A percentile compares a stretch with the other conserved stretches of the same genome.
These are phyloP conservation scores for Typhlomys cinereus DNA, from an alignment of 2,113 vertebrate species.

Conservation along the genomic window DNA sequence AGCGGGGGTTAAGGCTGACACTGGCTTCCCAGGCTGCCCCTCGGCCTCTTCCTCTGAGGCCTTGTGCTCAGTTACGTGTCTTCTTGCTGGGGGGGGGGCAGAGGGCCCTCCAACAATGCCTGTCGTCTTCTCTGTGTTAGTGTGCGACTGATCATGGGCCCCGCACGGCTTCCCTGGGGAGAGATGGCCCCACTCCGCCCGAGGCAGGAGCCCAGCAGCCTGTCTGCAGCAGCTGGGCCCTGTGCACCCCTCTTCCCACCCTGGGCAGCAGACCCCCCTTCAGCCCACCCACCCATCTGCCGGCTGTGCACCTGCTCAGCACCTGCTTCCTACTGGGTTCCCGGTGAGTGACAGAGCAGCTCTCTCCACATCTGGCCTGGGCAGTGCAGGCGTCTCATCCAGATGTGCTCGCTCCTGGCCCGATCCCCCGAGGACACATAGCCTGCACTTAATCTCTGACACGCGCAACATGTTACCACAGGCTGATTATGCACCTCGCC, in stretches of 20 bases:
- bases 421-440: too few relatives aligned
- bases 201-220: not conserved
- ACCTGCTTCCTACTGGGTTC: too few relatives aligned
- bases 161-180: not conserved
- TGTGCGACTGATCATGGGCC: not conserved
- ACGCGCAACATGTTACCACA: rapidly evolving
- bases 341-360: not conserved
- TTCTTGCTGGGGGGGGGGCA: too few relatives aligned
- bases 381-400: not conserved
- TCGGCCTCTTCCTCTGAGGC: not conserved
- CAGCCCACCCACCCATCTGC: too few relatives aligned
- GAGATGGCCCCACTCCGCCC: not conserved
- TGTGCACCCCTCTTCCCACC: not conserved
- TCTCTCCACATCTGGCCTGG: not conserved
- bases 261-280: not conserved
- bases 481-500: too few relatives aligned
- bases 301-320: not conserved
- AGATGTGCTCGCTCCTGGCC: not conserved
- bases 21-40: not conserved
- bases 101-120: not conserved
- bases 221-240: not conserved
- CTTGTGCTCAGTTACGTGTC: not conserved
- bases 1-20: too few relatives aligned
- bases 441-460: rapidly evolving
- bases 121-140: not conserved